These are phyloP conservation scores for Carcharodon carcharias DNA, from an alignment of 2,797 vertebrate species.

Conservation along the genomic window DNA sequence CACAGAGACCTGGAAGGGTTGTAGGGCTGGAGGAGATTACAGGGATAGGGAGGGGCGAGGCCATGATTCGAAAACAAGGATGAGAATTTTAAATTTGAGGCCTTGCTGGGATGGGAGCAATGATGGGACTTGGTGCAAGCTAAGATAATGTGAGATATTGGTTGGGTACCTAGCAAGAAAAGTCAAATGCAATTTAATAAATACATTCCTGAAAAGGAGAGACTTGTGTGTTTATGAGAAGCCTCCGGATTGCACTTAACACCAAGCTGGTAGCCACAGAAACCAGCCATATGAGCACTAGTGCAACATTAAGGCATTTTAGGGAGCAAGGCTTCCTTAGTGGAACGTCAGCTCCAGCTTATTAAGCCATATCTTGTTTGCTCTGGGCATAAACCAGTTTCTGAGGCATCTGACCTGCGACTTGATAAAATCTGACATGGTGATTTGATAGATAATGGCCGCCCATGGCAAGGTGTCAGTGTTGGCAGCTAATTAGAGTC, in stretches of 20 bases:
- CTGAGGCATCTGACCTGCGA: not conserved
- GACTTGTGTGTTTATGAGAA: not conserved
- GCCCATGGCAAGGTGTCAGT: conserved; percentile 45
- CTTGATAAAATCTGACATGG: conserved; percentile 47
- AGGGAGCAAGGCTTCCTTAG: not conserved
- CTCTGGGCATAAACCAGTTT: not conserved
- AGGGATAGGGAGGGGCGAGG: not conserved
- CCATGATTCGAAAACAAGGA: not conserved
- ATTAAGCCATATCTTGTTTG: too few relatives aligned
- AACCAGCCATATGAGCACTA: not conserved
- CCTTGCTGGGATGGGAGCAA: not conserved
- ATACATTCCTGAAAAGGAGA: not conserved
- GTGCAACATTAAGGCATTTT: not conserved
- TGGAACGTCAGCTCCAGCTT: not conserved
- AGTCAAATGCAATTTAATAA: not conserved
- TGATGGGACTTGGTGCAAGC: not conserved
- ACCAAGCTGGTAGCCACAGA: not conserved
- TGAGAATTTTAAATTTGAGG: not conserved
- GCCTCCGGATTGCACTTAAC: not conserved
- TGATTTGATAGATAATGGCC: conserved; percentile 49
- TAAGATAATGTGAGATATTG: not conserved
- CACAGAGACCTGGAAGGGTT: not conserved
- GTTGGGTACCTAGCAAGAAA: not conserved
- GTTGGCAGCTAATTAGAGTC: conserved; percentile 51
- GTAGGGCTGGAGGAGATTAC: not conserved